Base-by-base conservation (phyloP, 2,113 vertebrate genomes). In the Petrocephalus zakoni region DNA sequence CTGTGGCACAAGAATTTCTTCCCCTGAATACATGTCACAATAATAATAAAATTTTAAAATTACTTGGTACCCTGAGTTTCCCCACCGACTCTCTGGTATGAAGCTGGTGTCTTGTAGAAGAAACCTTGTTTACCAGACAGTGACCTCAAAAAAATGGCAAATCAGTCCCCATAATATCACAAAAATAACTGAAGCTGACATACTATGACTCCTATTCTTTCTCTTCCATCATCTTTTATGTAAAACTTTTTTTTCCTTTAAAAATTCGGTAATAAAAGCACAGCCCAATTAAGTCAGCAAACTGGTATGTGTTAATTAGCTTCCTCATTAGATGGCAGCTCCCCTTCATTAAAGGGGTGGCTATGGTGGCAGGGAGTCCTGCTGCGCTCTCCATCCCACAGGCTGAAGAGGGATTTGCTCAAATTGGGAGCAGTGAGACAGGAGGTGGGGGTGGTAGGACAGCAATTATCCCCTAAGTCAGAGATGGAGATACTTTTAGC, bases 231-330 rank as follows among this genome's bases (percentile, higher is more conserved):
- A 55, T 53, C 10, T 85, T 53, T 85, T 53, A 55, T 55, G 13
- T 25, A 86, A 86, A 86, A 86, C 84, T 86, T 86, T 87, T 86
- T 61, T 58, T 37, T 64, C 19, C 25, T 64, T 61, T 61, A 13
- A 29, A 87, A 87, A 87, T 87, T 64, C 53, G 10, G 42, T 58
- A 78, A 87, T 87, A 87, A 91, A 90, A 92, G 90, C 89, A 91
- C 91, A 92, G 93, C 93, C 96, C 96, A 98, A 97, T 98, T 98
- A 97, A 97, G 96, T 61, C 95, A 94, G 96, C 94, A 91, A 96
- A 96, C 94, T 93, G 93, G 92, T 92, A 97, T 92, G 96, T 97
- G 96, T 97, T 98, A 97, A 98, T 97, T 96, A 97, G 95, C 94
- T 95, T 92, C 93, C 94, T 96, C 96, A 97, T 97, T 96, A 93